Conservation (phyloP, 2,113 vertebrate species). For the Caracal caracal region DNA sequence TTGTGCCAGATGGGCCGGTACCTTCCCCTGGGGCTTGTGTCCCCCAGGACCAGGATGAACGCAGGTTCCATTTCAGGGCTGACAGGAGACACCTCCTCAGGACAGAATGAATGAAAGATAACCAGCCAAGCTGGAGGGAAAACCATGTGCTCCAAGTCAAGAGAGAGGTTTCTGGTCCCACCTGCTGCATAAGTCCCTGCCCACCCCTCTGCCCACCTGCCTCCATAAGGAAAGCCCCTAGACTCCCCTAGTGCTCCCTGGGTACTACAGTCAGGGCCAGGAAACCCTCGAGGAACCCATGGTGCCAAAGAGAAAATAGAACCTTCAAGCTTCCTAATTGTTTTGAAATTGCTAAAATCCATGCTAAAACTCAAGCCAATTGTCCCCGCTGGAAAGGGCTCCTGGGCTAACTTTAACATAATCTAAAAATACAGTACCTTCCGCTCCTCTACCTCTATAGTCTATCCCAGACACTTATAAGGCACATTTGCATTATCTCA, state of each 20-base stretch:
- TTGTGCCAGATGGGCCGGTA: too few species aligned
- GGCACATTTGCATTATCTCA: neutral
- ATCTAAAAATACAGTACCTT: neutral
- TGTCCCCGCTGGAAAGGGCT: neutral
- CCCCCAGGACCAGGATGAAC: neutral
- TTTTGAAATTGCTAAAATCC: neutral
- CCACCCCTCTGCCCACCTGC: neutral
- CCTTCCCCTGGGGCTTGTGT: neutral
- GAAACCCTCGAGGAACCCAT: neutral
- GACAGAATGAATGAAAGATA: neutral
- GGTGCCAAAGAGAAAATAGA: neutral
- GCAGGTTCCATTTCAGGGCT: neutral
- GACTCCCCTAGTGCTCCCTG: neutral
- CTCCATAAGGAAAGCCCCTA: neutral
- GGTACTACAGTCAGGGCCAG: neutral
- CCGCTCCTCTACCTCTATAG: neutral
- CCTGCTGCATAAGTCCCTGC: neutral
- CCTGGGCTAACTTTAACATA: neutral
- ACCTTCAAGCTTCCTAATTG: neutral
- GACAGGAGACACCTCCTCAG: neutral
- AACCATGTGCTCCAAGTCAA: neutral
- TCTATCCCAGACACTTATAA: neutral
- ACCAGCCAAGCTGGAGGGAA: neutral
- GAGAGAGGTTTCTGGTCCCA: neutral
- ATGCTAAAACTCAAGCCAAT: neutral